Evolutionary conservation across 2,797 vertebrate species (phyloP), one percentile per base, ranked within the genome.

Genomic region (Aldrovandia affinis): DNA sequence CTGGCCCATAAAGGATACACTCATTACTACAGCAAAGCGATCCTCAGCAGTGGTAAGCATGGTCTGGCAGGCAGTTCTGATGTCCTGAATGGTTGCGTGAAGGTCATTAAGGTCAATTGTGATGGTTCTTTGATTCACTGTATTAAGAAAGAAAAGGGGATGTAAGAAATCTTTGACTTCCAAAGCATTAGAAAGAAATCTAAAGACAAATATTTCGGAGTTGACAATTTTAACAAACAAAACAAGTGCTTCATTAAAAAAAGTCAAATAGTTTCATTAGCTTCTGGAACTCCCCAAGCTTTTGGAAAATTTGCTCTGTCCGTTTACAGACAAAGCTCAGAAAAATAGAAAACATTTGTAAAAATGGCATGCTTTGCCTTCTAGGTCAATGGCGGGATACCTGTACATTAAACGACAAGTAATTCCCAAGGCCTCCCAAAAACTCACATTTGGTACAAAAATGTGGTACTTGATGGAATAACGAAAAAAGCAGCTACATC

Each of bases 61-160:
- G 90, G 92, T 97, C 92, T 95, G 94, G 87, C 98, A 99, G 85
- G 97, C 96, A 0, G 89, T 92, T 92, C 98, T 95, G 83, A 99
- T 99, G 94, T 99, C 98, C 79, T 96, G 93, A 87, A 99, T 93
- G 1, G 97, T 98, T 92, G 91, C 88, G 30, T 98, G 97, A 84
- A 99, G 96, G 91, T 99, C 98, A 78, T 92, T 95, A 77, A 99
- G 96, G 89, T 99, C 98, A 0, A 96, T 89, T 0, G 96, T 98
- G 85, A 99, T 92, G 0, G 93, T 95, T 88, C 95, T 97, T 92
- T 99, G 98, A 89, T 99, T 98, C 90, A 99, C 98, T 99, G 86
- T 4, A 57, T 0, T 57, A 75, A 79, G 12, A 85, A 63, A 20
- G 68, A 10, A 77, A 14, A n/a, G 54, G 2, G 3, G 47, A 65